Conservation (phyloP, 1,140 invertebrate genomes). For the Daktulosphaira vitifoliae region DNA sequence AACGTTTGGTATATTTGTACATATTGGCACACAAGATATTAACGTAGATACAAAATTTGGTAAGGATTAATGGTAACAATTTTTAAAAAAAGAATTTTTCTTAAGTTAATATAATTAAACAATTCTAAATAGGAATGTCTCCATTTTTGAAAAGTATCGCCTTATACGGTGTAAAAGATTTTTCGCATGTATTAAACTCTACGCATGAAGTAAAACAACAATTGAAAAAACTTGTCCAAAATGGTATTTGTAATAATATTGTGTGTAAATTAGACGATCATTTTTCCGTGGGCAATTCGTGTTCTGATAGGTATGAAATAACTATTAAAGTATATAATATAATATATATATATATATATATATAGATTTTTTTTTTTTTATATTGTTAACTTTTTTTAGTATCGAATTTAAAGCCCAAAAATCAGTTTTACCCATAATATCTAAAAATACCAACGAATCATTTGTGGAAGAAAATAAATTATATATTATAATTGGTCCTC, state of each 20-base stretch:
- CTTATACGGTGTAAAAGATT: background rate
- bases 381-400: too few relatives aligned
- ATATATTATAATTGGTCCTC: conserved; percentile 6
- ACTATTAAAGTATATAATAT: too few relatives aligned
- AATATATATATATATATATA: too few relatives aligned
- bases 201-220: conserved; percentile 2
- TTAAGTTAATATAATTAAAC: background rate
- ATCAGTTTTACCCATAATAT: too few relatives aligned
- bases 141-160: conserved; percentile 17
- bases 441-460: too few relatives aligned
- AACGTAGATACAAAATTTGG: conserved; percentile 14
- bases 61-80: background rate
- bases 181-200: conserved; percentile 1
- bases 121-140: background rate
- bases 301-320: too few relatives aligned
- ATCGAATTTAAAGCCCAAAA: too few relatives aligned
- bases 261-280: background rate
- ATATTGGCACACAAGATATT: conserved; percentile 8
- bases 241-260: background rate
- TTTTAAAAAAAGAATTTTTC: background rate
- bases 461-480: conserved; percentile 12
- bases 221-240: conserved; percentile 19
- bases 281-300: background rate
- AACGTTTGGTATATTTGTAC: conserved; percentile 26
- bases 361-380: too few relatives aligned